Evolutionary conservation across 2,797 vertebrate species (phyloP).

Genomic region (Lycodopsis pacificus): DNA sequence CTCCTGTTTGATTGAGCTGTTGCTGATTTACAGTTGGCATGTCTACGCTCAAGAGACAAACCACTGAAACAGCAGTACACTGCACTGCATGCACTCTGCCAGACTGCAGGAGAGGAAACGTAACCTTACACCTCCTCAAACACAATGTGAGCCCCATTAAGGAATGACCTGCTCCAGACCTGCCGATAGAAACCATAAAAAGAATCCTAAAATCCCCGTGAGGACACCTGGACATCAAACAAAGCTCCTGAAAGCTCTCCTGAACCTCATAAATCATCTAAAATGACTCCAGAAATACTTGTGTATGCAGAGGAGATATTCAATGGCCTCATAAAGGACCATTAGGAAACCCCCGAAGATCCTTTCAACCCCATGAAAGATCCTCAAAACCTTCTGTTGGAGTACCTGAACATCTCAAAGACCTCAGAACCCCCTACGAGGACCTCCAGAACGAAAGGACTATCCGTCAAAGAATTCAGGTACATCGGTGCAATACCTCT

Average conservation of each 20-base stretch:
- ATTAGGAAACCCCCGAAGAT: not conserved
- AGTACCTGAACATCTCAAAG: not conserved
- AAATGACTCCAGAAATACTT: not conserved
- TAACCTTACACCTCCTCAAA: not conserved
- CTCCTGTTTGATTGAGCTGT: conserved; percentile 8
- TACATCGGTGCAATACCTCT: not conserved
- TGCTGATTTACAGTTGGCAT: not conserved
- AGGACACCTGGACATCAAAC: not conserved
- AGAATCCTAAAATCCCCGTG: not conserved
- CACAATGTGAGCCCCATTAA: not conserved
- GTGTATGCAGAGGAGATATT: not conserved
- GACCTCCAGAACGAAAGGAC: no score
- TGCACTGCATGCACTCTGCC: not conserved
- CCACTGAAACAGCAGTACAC: no score
- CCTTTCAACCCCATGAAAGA: not conserved
- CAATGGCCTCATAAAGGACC: not conserved
- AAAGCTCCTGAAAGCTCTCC: not conserved
- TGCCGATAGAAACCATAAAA: not conserved
- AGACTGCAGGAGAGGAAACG: conserved; percentile 2
- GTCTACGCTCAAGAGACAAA: not conserved
- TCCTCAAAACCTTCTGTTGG: not conserved
- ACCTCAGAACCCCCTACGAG: not conserved
- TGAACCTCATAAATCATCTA: not conserved
- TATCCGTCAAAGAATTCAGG: no score
- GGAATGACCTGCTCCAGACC: not conserved